Conservation (phyloP, 2,888 invertebrate genomes). For the Epinotia nisella region DNA sequence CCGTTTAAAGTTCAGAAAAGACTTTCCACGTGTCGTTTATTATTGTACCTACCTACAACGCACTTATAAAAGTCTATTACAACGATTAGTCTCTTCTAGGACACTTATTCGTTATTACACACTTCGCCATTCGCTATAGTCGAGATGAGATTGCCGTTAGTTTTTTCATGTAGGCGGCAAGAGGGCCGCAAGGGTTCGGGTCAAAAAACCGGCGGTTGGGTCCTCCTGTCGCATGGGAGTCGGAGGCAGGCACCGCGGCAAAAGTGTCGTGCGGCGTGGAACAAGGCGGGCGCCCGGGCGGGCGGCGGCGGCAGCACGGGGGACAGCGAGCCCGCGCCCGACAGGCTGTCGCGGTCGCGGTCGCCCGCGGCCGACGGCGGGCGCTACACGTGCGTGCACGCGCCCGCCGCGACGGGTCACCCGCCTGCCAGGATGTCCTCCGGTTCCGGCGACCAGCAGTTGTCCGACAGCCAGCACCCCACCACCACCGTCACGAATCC, state of each 20-base stretch:
- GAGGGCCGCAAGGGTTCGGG: slow-evolving; percentile 65
- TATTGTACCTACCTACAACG: slow-evolving; percentile 57
- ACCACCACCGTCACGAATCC: slow-evolving; percentile 90
- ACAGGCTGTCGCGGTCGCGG: slow-evolving; percentile 67
- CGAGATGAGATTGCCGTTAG: slow-evolving; percentile 73
- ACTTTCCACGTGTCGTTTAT: slow-evolving; percentile 44
- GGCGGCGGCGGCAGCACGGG: slow-evolving; percentile 72
- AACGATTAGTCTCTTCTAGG: slow-evolving; percentile 20
- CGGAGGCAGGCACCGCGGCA: slow-evolving; percentile 72
- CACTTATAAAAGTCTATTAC: slow-evolving; percentile 45
- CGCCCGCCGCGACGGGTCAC: slow-evolving; percentile 88
- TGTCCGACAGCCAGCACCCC: slow-evolving; percentile 91
- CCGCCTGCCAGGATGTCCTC: slow-evolving; percentile 87
- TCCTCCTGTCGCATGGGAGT: slow-evolving; percentile 65
- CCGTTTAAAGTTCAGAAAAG: slow-evolving; percentile 60
- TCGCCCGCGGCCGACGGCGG: slow-evolving; percentile 72
- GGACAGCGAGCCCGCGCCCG: slow-evolving; percentile 67
- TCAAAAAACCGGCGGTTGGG: slow-evolving; percentile 68
- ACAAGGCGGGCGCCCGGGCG: slow-evolving; percentile 65
- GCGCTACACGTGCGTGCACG: slow-evolving; percentile 85
- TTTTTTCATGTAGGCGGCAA: slow-evolving; percentile 74
- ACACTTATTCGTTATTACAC: slow-evolving; percentile 58
- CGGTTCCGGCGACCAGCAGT: slow-evolving; percentile 91
- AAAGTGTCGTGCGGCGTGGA: slow-evolving; percentile 71
- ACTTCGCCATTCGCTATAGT: slow-evolving; percentile 72